Percentiles rank a stretch among this genome's conserved stretches.
phyloP scores from a whole-genome alignment of 2,888 invertebrate genomes.

The Formica aserva region DNA sequence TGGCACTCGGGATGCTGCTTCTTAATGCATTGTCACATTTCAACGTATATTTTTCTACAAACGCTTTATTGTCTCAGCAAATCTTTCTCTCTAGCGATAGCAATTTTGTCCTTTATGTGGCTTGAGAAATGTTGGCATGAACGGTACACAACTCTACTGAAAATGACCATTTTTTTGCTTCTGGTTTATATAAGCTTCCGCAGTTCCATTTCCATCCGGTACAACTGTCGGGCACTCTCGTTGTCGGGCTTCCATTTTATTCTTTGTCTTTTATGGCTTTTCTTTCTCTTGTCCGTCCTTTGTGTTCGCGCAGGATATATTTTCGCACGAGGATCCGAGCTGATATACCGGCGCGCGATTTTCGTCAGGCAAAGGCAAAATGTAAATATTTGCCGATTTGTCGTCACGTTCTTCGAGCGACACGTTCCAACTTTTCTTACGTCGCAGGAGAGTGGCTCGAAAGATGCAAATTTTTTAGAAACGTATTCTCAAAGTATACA shows the following conservation, averaged over 20 bases:
- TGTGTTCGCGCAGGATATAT: conserved; percentile 36
- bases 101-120: conserved; percentile 28
- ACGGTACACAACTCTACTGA: conserved; percentile 11
- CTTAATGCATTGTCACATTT: conserved; percentile 46
- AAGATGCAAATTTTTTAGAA: neutral
- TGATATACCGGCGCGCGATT: conserved; percentile 53
- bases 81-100: neutral
- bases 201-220: conserved; percentile 32
- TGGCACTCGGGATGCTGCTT: conserved; percentile 46
- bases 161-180: conserved; percentile 38
- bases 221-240: neutral
- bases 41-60: conserved; percentile 23
- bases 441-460: neutral
- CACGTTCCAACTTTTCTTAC: neutral
- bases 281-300: conserved; percentile 40
- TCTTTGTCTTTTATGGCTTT: conserved; percentile 20
- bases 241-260: conserved; percentile 10
- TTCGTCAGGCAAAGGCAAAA: conserved; percentile 50
- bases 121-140: conserved; percentile 36
- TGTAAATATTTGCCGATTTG: conserved; percentile 63
- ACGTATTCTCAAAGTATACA: neutral
- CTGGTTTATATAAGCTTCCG: conserved; percentile 14
- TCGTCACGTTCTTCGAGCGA: neutral
- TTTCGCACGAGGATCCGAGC: conserved; percentile 37
- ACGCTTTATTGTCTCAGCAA: conserved; percentile 24